Conservation (phyloP, 2,797 vertebrate genomes). For the Sebastes itinus region DNA sequence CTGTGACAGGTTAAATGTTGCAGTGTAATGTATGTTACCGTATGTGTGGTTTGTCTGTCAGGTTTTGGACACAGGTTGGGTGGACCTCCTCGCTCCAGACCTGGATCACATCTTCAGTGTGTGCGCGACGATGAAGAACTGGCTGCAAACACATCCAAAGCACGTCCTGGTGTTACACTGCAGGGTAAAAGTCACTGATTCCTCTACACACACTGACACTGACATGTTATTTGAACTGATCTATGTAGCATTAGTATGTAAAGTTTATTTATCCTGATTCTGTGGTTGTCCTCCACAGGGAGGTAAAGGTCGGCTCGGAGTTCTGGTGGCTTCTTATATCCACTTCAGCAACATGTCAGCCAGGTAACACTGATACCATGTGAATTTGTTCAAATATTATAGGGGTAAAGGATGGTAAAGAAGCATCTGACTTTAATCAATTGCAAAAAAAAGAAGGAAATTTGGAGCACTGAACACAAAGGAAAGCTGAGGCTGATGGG, state of each 20-base stretch:
- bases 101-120: slow-evolving; percentile 90
- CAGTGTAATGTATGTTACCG: not conserved
- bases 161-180: slow-evolving; percentile 92
- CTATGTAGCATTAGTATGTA: not conserved
- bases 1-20: not conserved
- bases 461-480: not conserved
- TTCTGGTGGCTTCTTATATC: slow-evolving; percentile 92
- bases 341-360: slow-evolving; percentile 88
- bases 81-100: slow-evolving; percentile 86
- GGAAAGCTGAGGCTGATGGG: not conserved
- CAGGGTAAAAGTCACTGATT: slow-evolving; percentile 77
- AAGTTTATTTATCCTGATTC: not conserved
- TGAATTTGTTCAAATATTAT: not conserved
- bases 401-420: not conserved
- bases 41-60: slow-evolving; percentile 48
- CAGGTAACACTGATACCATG: slow-evolving; percentile 83
- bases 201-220: not conserved
- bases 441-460: not conserved
- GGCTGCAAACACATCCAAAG: slow-evolving; percentile 86
- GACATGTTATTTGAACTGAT: not conserved
- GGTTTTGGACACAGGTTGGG: slow-evolving; percentile 91
- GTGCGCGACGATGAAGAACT: slow-evolving; percentile 90
- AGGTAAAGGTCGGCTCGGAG: slow-evolving; percentile 88
- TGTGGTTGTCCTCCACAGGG: slow-evolving; percentile 78
- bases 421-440: not conserved